Base-by-base conservation (phyloP, 2,888 invertebrate species). In the Tenthredo scrophulariae region DNA sequence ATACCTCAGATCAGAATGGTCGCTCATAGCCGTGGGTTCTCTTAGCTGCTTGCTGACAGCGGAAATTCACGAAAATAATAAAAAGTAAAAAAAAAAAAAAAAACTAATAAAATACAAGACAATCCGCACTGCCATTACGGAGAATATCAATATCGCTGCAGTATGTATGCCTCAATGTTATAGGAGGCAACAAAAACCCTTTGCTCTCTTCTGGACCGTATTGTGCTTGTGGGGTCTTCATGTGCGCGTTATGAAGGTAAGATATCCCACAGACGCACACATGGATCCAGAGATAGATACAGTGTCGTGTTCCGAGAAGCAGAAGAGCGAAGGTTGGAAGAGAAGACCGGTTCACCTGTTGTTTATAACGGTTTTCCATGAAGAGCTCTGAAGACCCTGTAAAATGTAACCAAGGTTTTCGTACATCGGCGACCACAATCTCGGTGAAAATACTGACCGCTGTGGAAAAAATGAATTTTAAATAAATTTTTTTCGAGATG, bases 381-480 rank as follows among this genome's bases (percentile, higher is more conserved):
- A 87, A 86, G 87, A 85, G 85, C 88, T 88, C 87, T 90, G 84
- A 88, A 89, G 89, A 89, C 87, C 88, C 89, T 90, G 88, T 90
- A 90, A 90, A 91, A 90, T 89, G 84, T 85, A 86, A 85, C 87
- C 86, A 86, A 54, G 86, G 85, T 50, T 54, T 50, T 50, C 62
- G n/a, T n/a, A n/a, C 80, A 70, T 43, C 54, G n/a, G 40, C 26
- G 43, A 85, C 77, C 70, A 84, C 70, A 77, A 70, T 33, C 29
- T 79, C 43, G 65, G 43, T 62, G 29, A 62, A 67, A 72, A 40
- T 84, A 43, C 40, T 37, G 22, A 87, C 33, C 33, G 82, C n/a
- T 65, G 54, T 65, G 79, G 85, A 13, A 1, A 86, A 86, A 89
- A 89, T 89, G 86, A 89, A 88, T 88, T 88, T 86, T 86, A 72